Evolutionary conservation across 2,888 invertebrate species (phyloP).

Genomic region (Tortrix viridana): DNA sequence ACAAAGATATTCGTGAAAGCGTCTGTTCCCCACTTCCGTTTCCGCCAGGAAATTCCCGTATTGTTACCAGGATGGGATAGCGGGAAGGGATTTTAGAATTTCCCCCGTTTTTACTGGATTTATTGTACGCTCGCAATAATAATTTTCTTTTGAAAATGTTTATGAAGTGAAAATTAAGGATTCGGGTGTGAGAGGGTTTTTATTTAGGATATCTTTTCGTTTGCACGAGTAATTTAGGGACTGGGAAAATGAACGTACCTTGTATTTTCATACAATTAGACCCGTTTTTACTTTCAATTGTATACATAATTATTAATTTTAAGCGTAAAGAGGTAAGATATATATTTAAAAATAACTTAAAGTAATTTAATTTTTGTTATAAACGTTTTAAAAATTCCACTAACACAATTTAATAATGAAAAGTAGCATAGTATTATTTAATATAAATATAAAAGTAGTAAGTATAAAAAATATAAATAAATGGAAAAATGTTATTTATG

Average conservation of each 20-base stretch:
- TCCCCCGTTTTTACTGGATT: conserved; percentile 35
- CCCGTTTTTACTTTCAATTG: not conserved
- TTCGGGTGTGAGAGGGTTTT: conserved; percentile 23
- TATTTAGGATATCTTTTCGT: conserved; percentile 31
- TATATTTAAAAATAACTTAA: too few species aligned
- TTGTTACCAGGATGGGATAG: conserved; percentile 38
- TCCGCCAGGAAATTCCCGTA: conserved; percentile 41
- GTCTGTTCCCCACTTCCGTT: conserved; percentile 34
- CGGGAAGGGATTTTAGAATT: conserved; percentile 40
- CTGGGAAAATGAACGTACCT: not conserved
- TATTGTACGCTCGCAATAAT: conserved; percentile 40
- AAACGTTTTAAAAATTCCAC: too few species aligned
- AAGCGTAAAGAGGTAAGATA: too few species aligned
- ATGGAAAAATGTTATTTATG: too few species aligned
- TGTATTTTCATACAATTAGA: conserved; percentile 12
- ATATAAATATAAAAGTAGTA: too few species aligned
- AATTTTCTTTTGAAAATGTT: conserved; percentile 35
- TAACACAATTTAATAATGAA: too few species aligned
- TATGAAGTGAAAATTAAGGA: conserved; percentile 40
- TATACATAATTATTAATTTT: too few species aligned
- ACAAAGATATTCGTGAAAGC: conserved; percentile 40
- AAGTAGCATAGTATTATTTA: too few species aligned
- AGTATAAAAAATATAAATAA: too few species aligned
- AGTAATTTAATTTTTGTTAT: too few species aligned
- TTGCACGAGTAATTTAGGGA: conserved; percentile 16